Conservation (phyloP, 2,888 invertebrate genomes). For the Catocala fraxini region DNA sequence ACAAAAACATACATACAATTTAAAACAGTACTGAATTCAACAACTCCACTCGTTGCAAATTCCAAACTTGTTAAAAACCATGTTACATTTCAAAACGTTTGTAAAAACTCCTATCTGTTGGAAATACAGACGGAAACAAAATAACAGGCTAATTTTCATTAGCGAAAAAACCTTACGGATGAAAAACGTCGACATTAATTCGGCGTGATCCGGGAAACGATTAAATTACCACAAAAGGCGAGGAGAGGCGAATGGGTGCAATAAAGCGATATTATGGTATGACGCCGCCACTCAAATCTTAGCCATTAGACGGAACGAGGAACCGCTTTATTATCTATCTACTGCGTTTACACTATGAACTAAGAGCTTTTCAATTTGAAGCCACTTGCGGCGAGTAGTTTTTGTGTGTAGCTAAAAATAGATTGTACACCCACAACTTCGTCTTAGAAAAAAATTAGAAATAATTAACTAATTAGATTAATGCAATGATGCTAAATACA, state of each 20-base stretch:
- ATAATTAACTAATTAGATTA: neutral
- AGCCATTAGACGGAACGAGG: conserved; percentile 59
- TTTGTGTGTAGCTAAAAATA: conserved; percentile 8
- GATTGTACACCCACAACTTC: neutral
- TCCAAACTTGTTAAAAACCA: conserved; percentile 12
- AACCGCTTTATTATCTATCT: conserved; percentile 35
- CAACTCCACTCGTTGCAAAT: neutral
- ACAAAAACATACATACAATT: neutral
- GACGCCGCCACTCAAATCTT: conserved; percentile 71
- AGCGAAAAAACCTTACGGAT: conserved; percentile 44
- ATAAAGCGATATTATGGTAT: conserved; percentile 68
- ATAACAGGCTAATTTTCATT: conserved; percentile 61
- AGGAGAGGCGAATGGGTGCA: conserved; percentile 65
- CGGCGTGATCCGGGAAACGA: conserved; percentile 62
- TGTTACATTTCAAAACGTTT: conserved; percentile 16
- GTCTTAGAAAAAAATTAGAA: neutral
- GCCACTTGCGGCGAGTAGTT: conserved; percentile 5
- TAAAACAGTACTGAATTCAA: too few relatives aligned
- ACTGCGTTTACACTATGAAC: conserved; percentile 33
- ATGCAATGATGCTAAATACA: neutral
- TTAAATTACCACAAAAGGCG: conserved; percentile 79
- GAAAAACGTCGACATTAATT: conserved; percentile 58
- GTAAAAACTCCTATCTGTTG: conserved; percentile 9
- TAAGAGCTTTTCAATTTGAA: conserved; percentile 30
- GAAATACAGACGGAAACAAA: conserved; percentile 43